Evolutionary conservation across 2,888 invertebrate species (phyloP).

Genomic region (Cotesia congregata): DNA sequence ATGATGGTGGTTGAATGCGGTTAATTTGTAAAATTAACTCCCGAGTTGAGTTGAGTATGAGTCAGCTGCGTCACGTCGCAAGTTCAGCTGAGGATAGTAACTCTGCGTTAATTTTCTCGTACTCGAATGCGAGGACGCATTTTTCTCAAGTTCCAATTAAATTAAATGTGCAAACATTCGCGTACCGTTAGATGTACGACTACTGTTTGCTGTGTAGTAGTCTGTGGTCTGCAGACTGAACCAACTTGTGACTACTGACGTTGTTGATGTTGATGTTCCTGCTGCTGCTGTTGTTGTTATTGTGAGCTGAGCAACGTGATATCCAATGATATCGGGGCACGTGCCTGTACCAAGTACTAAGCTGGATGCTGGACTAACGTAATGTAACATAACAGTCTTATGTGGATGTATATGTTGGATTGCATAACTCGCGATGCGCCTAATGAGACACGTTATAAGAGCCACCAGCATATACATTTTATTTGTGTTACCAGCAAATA

Average conservation of each 20-base stretch:
- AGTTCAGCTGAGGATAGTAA: neutral
- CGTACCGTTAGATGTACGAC: conserved; percentile 33
- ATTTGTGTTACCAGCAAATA: conserved; percentile 14
- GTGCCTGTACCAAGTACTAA: conserved; percentile 22
- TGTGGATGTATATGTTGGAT: neutral
- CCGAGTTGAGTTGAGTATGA: no score
- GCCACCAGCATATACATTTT: conserved; percentile 13
- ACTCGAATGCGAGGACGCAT: conserved; percentile 10
- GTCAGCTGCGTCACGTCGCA: neutral
- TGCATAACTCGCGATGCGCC: conserved; percentile 33
- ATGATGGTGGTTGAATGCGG: neutral
- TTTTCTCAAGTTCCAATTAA: conserved; percentile 30
- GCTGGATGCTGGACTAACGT: neutral
- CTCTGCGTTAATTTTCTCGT: conserved; percentile 26
- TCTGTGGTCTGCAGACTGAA: no score
- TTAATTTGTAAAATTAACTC: neutral
- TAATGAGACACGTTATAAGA: conserved; percentile 39
- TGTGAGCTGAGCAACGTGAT: conserved; percentile 21
- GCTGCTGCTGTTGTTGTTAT: neutral
- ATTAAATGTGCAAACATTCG: conserved; percentile 27
- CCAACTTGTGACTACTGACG: no score
- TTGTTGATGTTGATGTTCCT: no score
- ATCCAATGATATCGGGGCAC: conserved; percentile 33
- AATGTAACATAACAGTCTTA: conserved; percentile 4
- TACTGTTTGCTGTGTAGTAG: neutral